These are phyloP conservation scores for Rattus rattus DNA, from an alignment of 2,113 vertebrate species.

Conservation along the genomic window DNA sequence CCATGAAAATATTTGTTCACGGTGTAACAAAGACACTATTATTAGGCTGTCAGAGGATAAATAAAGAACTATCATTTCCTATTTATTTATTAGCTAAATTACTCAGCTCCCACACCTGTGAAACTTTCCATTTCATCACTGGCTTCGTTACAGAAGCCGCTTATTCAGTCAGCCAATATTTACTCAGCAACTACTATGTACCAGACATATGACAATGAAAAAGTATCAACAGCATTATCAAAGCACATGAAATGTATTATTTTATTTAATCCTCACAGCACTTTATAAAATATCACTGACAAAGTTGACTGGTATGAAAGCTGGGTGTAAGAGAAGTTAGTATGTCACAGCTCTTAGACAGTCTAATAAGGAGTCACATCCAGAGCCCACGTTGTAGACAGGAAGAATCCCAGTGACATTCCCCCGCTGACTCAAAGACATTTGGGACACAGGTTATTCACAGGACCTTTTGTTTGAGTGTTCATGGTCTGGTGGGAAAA, in stretches of 20 bases:
- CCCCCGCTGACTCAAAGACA: constrained; percentile 13
- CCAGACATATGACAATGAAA: not conserved
- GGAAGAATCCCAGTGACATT: not conserved
- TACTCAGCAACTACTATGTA: not conserved
- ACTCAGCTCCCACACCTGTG: not conserved
- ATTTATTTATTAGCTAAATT: constrained; percentile 43
- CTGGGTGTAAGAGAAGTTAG: not conserved
- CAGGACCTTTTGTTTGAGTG: not conserved
- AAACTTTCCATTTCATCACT: constrained; percentile 31
- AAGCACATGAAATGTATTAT: not conserved
- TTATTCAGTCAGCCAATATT: not conserved
- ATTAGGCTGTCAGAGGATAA: not conserved
- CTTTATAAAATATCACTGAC: not conserved
- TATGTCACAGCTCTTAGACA: not conserved
- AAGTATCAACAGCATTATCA: not conserved
- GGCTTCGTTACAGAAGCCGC: not conserved
- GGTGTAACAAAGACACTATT: not conserved
- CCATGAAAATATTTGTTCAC: constrained; percentile 1
- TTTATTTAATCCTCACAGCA: not conserved
- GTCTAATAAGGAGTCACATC: not conserved
- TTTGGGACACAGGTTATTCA: not conserved
- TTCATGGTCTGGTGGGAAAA: constrained; percentile 29
- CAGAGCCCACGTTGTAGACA: not conserved
- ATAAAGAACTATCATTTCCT: constrained; percentile 8
- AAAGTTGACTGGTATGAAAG: not conserved